Evolutionary conservation across 1,140 invertebrate genomes (phyloP).

Genomic region (Ostrea denselamellosa): DNA sequence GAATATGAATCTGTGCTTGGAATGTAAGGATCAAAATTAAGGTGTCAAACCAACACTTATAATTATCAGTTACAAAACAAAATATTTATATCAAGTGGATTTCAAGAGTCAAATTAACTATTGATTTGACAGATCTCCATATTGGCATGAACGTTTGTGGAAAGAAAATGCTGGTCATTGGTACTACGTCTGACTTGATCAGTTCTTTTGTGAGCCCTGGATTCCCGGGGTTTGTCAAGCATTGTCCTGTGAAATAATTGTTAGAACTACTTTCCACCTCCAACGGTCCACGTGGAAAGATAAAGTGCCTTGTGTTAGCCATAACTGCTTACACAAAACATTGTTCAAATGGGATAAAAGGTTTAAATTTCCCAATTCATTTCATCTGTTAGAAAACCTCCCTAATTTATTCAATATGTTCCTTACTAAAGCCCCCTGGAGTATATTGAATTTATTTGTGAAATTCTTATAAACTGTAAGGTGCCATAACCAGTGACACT

Average conservation of each 20-base stretch:
- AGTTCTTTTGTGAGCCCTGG: neutral
- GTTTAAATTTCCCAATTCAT: conserved; percentile 38
- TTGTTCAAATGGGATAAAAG: conserved; percentile 38
- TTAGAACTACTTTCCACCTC: conserved; percentile 25
- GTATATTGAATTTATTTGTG: conserved; percentile 30
- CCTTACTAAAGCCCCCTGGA: conserved; percentile 25
- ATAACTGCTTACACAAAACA: conserved; percentile 35
- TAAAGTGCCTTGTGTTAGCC: conserved; percentile 19
- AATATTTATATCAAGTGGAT: conserved; percentile 4
- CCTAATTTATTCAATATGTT: conserved; percentile 27
- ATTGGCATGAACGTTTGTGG: conserved; percentile 2
- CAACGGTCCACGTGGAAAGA: conserved; percentile 24
- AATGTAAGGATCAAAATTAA: neutral
- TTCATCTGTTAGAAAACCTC: conserved; percentile 39
- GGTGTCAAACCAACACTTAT: conserved; percentile 5
- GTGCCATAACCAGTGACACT: conserved; percentile 16
- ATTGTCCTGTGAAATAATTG: conserved; percentile 22
- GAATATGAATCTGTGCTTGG: neutral
- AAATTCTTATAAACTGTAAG: conserved; percentile 18
- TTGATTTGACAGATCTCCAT: neutral
- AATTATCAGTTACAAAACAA: neutral
- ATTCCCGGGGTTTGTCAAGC: conserved; percentile 26
- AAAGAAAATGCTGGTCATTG: conserved; percentile 18
- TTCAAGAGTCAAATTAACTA: conserved; percentile 28
- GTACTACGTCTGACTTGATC: neutral